These are phyloP conservation scores for Pollenia labialis DNA, from an alignment of 2,888 invertebrate genomes.

Conservation along the genomic window DNA sequence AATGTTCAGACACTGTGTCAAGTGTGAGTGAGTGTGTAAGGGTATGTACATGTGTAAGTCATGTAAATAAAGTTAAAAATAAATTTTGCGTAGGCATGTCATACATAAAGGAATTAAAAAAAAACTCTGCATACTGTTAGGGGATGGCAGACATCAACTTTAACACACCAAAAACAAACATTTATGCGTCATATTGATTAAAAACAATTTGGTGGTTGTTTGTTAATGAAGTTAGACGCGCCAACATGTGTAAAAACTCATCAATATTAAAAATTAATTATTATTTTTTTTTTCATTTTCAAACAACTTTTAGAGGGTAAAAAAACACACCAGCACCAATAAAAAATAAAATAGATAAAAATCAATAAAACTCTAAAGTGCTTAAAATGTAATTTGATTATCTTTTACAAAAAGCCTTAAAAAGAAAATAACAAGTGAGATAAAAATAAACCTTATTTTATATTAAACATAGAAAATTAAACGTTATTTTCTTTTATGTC, in stretches of 20 bases:
- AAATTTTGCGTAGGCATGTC: slow-evolving; percentile 54
- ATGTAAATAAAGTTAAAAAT: slow-evolving; percentile 37
- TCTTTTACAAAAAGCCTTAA: slow-evolving; percentile 1
- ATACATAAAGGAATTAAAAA: slow-evolving; percentile 48
- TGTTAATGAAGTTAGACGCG: slow-evolving; percentile 33
- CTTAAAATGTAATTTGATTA: slow-evolving; percentile 10
- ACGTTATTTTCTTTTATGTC: background rate
- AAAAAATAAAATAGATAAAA: background rate
- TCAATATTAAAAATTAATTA: slow-evolving; percentile 32
- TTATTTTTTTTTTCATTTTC: slow-evolving; percentile 18
- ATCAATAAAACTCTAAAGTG: slow-evolving; percentile 32
- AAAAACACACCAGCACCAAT: background rate
- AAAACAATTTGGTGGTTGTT: slow-evolving; percentile 39
- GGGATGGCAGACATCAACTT: slow-evolving; percentile 48
- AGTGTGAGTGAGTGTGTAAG: slow-evolving; percentile 36
- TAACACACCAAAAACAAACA: background rate
- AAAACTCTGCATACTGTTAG: slow-evolving; percentile 31
- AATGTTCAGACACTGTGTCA: slow-evolving; percentile 61
- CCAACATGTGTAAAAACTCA: slow-evolving; percentile 18
- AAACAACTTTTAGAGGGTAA: slow-evolving; percentile 12
- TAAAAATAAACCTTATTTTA: background rate
- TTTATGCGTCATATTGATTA: slow-evolving; percentile 3
- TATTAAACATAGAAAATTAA: background rate
- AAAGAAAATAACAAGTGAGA: background rate
- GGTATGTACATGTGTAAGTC: background rate